phyloP scores from a whole-genome alignment of 1,140 invertebrate genomes.

The Trachymyrmex septentrionalis region DNA sequence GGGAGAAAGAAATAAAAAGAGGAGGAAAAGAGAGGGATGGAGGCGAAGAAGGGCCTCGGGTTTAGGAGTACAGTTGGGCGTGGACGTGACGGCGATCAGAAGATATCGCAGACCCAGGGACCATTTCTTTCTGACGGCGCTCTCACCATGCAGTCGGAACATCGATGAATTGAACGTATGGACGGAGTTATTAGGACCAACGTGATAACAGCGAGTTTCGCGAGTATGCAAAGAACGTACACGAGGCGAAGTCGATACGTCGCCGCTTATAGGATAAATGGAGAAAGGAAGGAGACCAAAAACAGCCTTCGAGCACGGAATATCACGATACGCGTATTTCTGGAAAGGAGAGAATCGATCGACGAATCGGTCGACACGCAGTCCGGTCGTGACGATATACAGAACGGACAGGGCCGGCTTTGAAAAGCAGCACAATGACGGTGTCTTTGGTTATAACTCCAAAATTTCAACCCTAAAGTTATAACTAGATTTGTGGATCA shows the following conservation, averaged over 20 bases:
- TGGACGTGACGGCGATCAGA: constrained; percentile 63
- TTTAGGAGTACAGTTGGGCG: constrained; percentile 61
- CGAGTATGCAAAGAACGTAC: constrained; percentile 40
- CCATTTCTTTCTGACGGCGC: constrained; percentile 8
- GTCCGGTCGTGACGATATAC: constrained; percentile 5
- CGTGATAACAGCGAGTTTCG: constrained; percentile 48
- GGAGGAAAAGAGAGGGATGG: background rate
- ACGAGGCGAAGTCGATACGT: background rate
- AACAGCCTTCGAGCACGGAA: constrained; percentile 29
- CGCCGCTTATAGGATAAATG: background rate
- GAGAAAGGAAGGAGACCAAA: background rate
- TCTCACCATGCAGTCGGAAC: constrained; percentile 23
- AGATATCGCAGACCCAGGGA: constrained; percentile 48
- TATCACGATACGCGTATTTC: constrained; percentile 50
- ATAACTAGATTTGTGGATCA: background rate
- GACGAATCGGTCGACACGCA: constrained; percentile 42
- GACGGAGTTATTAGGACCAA: constrained; percentile 46
- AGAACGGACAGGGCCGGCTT: constrained; percentile 31
- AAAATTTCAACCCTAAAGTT: background rate
- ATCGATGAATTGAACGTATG: constrained; percentile 43
- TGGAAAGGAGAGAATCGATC: constrained; percentile 45
- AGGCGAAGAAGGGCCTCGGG: constrained; percentile 28
- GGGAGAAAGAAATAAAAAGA: constrained; percentile 22
- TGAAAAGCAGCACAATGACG: background rate
- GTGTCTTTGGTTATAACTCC: background rate